Conservation (phyloP, 2,797 vertebrate species). For the Sarcophilus harrisii region DNA sequence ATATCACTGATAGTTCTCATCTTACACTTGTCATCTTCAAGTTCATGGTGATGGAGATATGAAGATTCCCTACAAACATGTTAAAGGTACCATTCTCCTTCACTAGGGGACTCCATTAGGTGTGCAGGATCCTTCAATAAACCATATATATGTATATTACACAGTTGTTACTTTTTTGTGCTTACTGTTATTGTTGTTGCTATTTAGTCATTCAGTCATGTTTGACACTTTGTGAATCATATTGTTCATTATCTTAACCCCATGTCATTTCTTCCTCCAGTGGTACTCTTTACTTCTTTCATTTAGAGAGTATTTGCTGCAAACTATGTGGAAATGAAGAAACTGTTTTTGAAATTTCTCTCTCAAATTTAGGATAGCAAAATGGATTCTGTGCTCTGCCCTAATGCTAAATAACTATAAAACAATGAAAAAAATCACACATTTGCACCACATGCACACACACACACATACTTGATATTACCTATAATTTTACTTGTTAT, state of each 20-base stretch:
- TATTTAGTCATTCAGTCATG: not conserved
- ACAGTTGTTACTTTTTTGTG: not conserved
- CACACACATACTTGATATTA: no score
- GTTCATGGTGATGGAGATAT: not conserved
- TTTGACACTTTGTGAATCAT: not conserved
- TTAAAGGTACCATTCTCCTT: not conserved
- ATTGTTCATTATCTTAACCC: not conserved
- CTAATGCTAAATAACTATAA: no score
- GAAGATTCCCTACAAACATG: not conserved
- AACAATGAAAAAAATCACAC: no score
- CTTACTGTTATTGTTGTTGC: not conserved
- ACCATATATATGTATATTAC: no score
- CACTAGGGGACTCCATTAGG: not conserved
- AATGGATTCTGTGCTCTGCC: no score
- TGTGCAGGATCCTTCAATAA: not conserved
- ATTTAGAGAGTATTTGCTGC: not conserved
- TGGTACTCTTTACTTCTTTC: not conserved
- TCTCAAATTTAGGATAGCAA: no score
- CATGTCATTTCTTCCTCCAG: not conserved
- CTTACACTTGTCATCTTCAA: not conserved
- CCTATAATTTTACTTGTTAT: no score
- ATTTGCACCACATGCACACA: no score
- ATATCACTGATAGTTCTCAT: not conserved
- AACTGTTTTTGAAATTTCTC: not conserved
- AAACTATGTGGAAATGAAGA: not conserved